Base-by-base conservation (phyloP, 2,113 vertebrate genomes). In the Rhinoptilus africanus region DNA sequence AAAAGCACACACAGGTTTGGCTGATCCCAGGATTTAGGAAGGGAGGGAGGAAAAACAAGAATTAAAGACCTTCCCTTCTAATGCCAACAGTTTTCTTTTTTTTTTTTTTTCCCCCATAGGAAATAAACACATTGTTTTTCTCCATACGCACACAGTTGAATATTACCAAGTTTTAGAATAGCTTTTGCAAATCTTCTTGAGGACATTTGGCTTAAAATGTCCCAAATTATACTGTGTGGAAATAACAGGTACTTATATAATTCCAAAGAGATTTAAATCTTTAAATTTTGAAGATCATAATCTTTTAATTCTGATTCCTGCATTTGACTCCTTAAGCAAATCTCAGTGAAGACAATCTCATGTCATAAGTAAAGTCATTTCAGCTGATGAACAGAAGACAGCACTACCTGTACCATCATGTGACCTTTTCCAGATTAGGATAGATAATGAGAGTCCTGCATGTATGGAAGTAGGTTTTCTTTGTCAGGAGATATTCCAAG, bases 1-100 rank as follows among this genome's bases (percentile, higher is more conserved):
- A 94, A 96, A 95, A 90, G 94, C 88, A 63, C 75, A 69, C 34
- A 45, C 35, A 95, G 87, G 83, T 95, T 96, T 93, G 72, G n/a
- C 85, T 96, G 78, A 92, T 95, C 59, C 79, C 39, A 35, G 79
- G 89, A 69, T 83, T 96, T 93, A 96, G 78, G 67, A 88, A 83
- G 45, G 62, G 66, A 96, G 73, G 56, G 56, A 80, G 43, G 48
- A 63, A 94, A 94, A 94, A 12, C 17, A 68, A 89, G 69, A 85
- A 83, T 76, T 93, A 92, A 96, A 96, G 85, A 56, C 39, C 28
- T 74, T 80, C 28, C 37, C 27, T 77, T 78, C 32, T 69, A 68
- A 77, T 62, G 71, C 11, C 35, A 69, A 67, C 6, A 66, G 28
- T 15, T 67, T 78, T 72, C 30, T 28, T 67, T 56, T 76, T 30